Evolutionary conservation across 92 coral and sea anemone genomes (phyloP).

Genomic region (Epizoanthus rinbou): DNA sequence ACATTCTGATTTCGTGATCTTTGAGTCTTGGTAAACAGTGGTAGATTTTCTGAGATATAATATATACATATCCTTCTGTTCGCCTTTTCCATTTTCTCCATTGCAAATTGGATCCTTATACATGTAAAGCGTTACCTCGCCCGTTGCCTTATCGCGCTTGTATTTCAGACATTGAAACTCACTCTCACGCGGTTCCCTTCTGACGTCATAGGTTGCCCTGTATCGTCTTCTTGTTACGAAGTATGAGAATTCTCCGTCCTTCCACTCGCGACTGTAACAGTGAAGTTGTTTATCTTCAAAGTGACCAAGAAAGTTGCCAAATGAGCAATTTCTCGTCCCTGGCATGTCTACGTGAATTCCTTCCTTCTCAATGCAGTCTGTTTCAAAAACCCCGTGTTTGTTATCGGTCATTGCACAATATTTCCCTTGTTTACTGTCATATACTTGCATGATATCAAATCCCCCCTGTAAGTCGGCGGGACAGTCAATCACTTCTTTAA

Average conservation of each 20-base stretch:
- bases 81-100: slow-evolving; percentile 1
- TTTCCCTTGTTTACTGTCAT: slow-evolving; percentile 50
- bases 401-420: slow-evolving; percentile 46
- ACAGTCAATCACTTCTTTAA: slow-evolving; percentile 59
- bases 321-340: slow-evolving; percentile 48
- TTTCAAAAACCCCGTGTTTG: slow-evolving; percentile 62
- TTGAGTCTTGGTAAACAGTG: slow-evolving; percentile 4
- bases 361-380: slow-evolving; percentile 74
- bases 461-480: slow-evolving; percentile 67
- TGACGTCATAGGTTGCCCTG: slow-evolving; percentile 48
- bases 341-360: slow-evolving; percentile 63
- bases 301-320: slow-evolving; percentile 27
- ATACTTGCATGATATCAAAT: slow-evolving; percentile 56
- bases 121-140: slow-evolving; percentile 48
- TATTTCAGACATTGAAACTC: slow-evolving; percentile 58
- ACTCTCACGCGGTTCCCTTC: slow-evolving; percentile 30
- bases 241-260: slow-evolving; percentile 53
- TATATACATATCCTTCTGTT: not conserved
- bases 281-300: slow-evolving; percentile 44
- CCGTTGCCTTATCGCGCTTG: slow-evolving; percentile 15
- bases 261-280: slow-evolving; percentile 72
- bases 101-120: slow-evolving; percentile 63
- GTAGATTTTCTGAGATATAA: slow-evolving; percentile 22
- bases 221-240: slow-evolving; percentile 59
- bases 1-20: slow-evolving; percentile 15